A percentile compares a stretch with the other conserved stretches of the same genome.
Conservation (phyloP, 2,113 vertebrate species). For the Hydrochoerus hydrochaeris region DNA sequence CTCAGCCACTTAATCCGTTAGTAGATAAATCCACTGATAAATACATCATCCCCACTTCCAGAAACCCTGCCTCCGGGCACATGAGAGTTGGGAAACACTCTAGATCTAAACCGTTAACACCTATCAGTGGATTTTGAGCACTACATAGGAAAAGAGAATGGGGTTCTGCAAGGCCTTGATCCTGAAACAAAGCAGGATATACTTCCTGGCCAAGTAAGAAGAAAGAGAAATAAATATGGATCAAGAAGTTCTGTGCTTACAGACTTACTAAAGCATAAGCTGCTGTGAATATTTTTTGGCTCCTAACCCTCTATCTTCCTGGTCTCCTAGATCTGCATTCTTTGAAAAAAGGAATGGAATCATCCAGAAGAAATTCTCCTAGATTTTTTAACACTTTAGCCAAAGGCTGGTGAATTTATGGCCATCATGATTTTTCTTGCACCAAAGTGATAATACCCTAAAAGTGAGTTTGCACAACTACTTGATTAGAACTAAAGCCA, state of each 20-base stretch:
- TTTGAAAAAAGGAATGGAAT: conserved; percentile 11
- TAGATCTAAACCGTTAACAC: not conserved
- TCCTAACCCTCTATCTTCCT: not conserved
- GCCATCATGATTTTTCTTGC: not conserved
- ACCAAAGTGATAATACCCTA: not conserved
- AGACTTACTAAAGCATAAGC: not conserved
- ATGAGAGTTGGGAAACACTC: not conserved
- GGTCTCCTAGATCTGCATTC: not conserved
- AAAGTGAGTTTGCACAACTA: not conserved
- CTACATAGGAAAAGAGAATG: not conserved
- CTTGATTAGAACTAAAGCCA: not conserved
- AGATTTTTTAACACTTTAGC: conserved; percentile 1
- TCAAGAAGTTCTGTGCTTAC: not conserved
- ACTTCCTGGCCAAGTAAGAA: not conserved
- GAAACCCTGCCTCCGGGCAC: not conserved
- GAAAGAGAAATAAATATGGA: not conserved
- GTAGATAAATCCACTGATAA: too few species aligned
- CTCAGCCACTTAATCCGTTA: not conserved
- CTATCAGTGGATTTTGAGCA: not conserved
- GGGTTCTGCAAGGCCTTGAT: not conserved
- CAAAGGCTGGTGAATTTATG: not conserved
- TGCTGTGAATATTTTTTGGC: not conserved
- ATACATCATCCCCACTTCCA: not conserved
- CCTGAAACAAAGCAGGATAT: not conserved
- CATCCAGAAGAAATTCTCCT: not conserved